Evolutionary conservation across 35 echinoderm and acorn worm genomes (phyloP).

Genomic region (Ophioderma brevispina): DNA sequence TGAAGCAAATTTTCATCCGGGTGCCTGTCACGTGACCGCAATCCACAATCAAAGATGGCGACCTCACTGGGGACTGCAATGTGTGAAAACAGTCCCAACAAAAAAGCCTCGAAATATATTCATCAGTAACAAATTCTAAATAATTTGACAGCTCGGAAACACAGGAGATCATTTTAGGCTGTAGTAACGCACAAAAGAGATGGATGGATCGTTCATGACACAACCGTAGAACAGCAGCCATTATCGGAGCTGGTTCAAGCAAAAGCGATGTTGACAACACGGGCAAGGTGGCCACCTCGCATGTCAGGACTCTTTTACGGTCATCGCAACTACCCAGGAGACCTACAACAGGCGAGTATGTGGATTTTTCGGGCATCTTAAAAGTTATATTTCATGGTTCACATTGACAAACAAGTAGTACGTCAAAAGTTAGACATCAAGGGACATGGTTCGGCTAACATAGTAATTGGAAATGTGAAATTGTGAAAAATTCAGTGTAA

Average conservation of each 20-base stretch:
- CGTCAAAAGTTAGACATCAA: no score
- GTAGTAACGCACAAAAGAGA: background rate
- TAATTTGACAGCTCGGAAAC: background rate
- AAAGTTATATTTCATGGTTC: no score
- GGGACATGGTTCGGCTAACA: no score
- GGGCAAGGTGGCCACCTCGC: constrained; percentile 28
- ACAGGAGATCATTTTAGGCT: background rate
- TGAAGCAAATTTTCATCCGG: background rate
- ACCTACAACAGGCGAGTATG: constrained; percentile 43
- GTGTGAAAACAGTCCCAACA: background rate
- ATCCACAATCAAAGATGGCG: background rate
- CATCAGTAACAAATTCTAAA: background rate
- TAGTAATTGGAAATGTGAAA: no score
- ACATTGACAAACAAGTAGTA: no score
- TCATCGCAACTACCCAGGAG: constrained; percentile 31
- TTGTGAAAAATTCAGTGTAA: no score
- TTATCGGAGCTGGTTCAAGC: constrained; percentile 65
- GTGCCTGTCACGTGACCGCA: background rate
- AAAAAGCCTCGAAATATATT: background rate
- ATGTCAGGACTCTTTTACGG: constrained; percentile 27
- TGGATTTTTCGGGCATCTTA: no score
- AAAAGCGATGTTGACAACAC: constrained; percentile 39
- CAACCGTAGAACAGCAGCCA: constrained; percentile 54
- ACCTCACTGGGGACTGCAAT: background rate
- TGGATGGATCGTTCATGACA: constrained; percentile 68